Percentiles rank a stretch among this genome's conserved stretches.
Evolutionary conservation across 2,888 invertebrate genomes (phyloP).

Genomic region (Dicycla oo): DNA sequence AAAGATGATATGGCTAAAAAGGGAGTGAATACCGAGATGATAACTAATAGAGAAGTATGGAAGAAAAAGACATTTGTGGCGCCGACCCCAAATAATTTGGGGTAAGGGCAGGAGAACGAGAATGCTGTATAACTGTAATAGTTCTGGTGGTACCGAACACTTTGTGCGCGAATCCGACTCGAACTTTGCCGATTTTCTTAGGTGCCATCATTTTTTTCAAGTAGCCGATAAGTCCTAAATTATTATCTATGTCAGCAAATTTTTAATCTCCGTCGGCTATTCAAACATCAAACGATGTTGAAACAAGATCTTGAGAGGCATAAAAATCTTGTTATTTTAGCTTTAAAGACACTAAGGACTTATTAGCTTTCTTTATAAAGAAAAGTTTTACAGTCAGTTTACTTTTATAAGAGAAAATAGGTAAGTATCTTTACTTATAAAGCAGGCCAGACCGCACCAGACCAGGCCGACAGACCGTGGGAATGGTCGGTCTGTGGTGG

Average conservation of each 20-base stretch:
- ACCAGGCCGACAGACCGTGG: too few species aligned
- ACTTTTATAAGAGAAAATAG: not conserved
- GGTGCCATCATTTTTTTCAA: conserved; percentile 5
- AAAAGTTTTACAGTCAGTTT: conserved; percentile 21
- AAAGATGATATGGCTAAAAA: too few species aligned
- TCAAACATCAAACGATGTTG: conserved; percentile 48
- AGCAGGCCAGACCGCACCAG: too few species aligned
- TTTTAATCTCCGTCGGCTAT: conserved; percentile 1
- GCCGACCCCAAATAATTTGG: too few species aligned
- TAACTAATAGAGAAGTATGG: too few species aligned
- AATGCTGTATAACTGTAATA: not conserved
- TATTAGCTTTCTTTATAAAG: conserved; percentile 32
- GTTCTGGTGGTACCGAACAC: not conserved
- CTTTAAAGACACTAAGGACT: conserved; percentile 22
- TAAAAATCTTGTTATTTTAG: conserved; percentile 48
- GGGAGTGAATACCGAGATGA: too few species aligned
- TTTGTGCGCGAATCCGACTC: not conserved
- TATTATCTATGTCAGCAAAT: not conserved
- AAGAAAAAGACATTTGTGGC: too few species aligned
- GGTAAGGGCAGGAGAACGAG: too few species aligned
- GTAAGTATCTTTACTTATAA: too few species aligned
- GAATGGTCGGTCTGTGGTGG: too few species aligned
- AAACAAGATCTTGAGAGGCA: conserved; percentile 19
- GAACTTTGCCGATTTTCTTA: not conserved
- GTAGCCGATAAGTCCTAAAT: not conserved